Base-by-base conservation (phyloP, 2,113 vertebrate genomes). In the Brienomyrus longianalis region DNA sequence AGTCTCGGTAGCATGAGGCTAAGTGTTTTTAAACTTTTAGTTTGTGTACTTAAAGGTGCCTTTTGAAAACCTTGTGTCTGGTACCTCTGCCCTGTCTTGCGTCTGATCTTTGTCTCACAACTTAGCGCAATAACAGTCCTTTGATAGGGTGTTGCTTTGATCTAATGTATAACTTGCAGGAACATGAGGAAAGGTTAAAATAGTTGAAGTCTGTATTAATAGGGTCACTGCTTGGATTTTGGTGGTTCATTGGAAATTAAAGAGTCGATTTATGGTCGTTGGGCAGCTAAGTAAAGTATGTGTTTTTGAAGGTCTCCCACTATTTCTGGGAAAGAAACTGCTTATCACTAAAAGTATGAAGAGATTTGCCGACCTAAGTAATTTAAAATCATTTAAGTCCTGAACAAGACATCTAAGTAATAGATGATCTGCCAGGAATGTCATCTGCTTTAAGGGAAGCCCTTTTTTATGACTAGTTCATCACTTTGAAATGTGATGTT, bases 231-330 rank as follows among this genome's bases (percentile, higher is more conserved):
- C 94, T 89, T 89, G 51, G 23, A 0, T 92, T 91, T 94, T 95
- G 96, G 95, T 94, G 94, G 89, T 5, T 89, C 92, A 89, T 94
- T 91, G 91, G 91, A 92, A 95, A 93, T 95, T 94, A 94, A 95
- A 91, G 91, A 93, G 93, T 91, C 51, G 91, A 92, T 92, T 92
- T 96, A 93, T 94, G 90, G 80, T 89, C 90, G 89, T 93, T 93
- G 90, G 43, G 89, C 89, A 93, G 83, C 91, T 92, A 92, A 92
- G 93, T 95, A 95, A 93, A 95, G 92, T 94, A 92, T 91, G 91
- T 88, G 80, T 84, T 59, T n/a, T 35, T 70, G 62, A n/a, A 31
- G 62, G 3, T 70, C 27, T 13, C 27, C 62, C n/a, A 86, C 51
- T 54, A 74, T 85, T 91, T 90, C 88, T 85, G 52, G 39, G 77